These are phyloP conservation scores for Rallus crepitans DNA, from an alignment of 2,797 vertebrate species.

Conservation along the genomic window DNA sequence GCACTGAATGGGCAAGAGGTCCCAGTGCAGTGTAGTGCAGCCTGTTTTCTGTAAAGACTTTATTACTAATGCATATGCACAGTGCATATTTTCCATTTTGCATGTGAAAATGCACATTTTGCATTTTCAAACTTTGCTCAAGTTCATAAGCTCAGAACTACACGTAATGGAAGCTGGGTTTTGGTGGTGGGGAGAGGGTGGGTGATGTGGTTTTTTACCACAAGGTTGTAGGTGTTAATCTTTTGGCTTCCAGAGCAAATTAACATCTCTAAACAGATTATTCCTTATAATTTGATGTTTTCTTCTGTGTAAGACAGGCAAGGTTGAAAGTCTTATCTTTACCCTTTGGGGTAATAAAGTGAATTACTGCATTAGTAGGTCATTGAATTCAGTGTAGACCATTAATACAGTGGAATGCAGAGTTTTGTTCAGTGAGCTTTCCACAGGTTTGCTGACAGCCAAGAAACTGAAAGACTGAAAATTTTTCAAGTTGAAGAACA, in stretches of 20 bases:
- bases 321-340: background rate
- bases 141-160: background rate
- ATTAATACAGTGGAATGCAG: background rate
- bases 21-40: fast-evolving
- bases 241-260: conserved; percentile 6
- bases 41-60: background rate
- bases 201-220: fast-evolving
- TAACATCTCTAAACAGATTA: background rate
- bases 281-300: background rate
- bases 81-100: no score
- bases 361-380: background rate
- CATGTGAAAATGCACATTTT: no score
- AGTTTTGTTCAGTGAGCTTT: background rate
- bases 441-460: background rate
- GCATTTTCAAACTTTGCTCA: background rate
- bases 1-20: background rate
- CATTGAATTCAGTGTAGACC: background rate
- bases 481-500: background rate
- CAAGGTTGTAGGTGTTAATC: background rate
- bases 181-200: background rate
- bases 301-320: background rate
- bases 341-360: background rate
- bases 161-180: background rate
- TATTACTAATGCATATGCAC: background rate
- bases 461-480: background rate